phyloP scores from a whole-genome alignment of 2,797 vertebrate species.

The Sciaenops ocellatus region DNA sequence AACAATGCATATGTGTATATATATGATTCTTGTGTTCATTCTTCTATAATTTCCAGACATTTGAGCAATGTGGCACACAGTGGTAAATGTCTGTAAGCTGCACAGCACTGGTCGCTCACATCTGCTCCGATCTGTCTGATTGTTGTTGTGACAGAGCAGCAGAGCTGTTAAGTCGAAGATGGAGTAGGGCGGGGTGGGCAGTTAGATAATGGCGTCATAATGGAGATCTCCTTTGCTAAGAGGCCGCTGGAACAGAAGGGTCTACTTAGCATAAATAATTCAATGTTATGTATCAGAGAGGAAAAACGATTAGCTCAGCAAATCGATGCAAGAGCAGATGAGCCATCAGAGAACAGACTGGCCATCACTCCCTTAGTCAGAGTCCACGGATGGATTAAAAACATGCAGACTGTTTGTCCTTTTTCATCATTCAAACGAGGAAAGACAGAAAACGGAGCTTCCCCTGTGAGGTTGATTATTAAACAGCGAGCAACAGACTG shows the following conservation, averaged over 20 bases:
- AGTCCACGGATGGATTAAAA: constrained; percentile 38
- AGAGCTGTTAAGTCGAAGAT: constrained; percentile 63
- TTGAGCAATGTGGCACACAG: constrained; percentile 37
- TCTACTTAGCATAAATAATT: constrained; percentile 87
- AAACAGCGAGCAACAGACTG: constrained; percentile 30
- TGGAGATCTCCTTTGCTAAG: constrained; percentile 72
- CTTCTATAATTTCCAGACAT: constrained; percentile 24
- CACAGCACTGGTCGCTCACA: constrained; percentile 44
- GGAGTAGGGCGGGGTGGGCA: constrained; percentile 52
- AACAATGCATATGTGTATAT: background rate
- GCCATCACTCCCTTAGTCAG: constrained; percentile 40
- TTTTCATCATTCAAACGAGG: constrained; percentile 23
- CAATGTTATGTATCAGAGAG: constrained; percentile 82
- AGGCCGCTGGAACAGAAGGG: constrained; percentile 71
- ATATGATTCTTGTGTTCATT: constrained; percentile 8
- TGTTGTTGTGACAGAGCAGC: constrained; percentile 63
- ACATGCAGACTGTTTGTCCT: constrained; percentile 27
- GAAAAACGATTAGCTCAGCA: constrained; percentile 74
- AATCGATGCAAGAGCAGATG: constrained; percentile 76
- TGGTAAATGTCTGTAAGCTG: constrained; percentile 21
- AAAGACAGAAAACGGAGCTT: constrained; percentile 1
- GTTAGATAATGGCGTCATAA: constrained; percentile 74
- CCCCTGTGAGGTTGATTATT: constrained; percentile 32
- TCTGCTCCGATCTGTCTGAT: constrained; percentile 59
- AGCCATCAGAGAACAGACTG: constrained; percentile 53